phyloP scores from a whole-genome alignment of 2,888 invertebrate species.

The Tetragonula carbonaria region DNA sequence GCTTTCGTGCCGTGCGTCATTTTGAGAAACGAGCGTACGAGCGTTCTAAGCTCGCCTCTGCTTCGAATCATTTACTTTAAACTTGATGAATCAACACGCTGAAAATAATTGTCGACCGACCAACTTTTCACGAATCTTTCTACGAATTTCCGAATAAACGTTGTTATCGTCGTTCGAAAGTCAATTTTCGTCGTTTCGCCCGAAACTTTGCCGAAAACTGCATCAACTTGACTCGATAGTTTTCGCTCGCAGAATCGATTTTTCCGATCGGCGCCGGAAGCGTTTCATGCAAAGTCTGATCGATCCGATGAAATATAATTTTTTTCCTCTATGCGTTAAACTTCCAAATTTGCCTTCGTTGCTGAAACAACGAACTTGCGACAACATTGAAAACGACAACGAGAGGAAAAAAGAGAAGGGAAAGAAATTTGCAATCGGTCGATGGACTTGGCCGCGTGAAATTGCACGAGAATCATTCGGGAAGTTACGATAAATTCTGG shows the following conservation, averaged over 20 bases:
- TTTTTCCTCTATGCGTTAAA: too few relatives aligned
- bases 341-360: not conserved
- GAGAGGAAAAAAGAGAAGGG: not conserved
- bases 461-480: slow-evolving; percentile 9
- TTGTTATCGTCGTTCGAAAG: too few relatives aligned
- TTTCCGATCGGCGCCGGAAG: too few relatives aligned
- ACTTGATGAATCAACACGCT: not conserved
- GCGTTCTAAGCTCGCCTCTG: not conserved
- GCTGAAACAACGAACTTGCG: not conserved
- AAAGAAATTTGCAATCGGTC: slow-evolving; percentile 16
- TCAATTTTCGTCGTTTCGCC: too few relatives aligned
- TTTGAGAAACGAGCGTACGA: not conserved
- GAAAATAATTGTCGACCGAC: not conserved
- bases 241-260: too few relatives aligned
- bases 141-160: too few relatives aligned
- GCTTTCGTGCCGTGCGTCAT: not conserved
- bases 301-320: not conserved
- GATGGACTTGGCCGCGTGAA: not conserved
- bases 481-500: slow-evolving; percentile 23
- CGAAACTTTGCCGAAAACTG: too few relatives aligned
- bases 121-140: too few relatives aligned
- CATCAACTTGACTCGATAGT: too few relatives aligned
- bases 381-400: not conserved
- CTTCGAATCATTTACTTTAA: not conserved
- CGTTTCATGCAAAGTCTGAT: not conserved